A percentile compares a stretch with the other conserved stretches of the same genome.
Evolutionary conservation across 2,888 invertebrate genomes (phyloP).

Genomic region (Endomychus coccineus): DNA sequence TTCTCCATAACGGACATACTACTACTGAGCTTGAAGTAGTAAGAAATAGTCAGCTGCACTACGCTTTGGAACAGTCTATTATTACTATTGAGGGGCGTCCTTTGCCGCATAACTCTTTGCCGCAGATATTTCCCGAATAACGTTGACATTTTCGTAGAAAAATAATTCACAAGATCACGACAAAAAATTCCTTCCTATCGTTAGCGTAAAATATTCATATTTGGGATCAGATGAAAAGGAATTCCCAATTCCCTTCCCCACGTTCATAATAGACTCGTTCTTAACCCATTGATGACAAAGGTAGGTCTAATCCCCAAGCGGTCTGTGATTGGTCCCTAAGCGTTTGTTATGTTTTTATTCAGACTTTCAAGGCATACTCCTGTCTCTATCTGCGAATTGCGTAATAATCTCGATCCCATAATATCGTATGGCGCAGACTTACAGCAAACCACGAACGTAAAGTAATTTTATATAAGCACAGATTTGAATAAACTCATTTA

Average conservation of each 20-base stretch:
- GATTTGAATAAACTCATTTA: too few species aligned
- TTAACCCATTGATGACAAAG: slow-evolving; percentile 66
- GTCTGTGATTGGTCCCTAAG: slow-evolving; percentile 53
- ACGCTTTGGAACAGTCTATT: slow-evolving; percentile 41
- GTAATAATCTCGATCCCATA: slow-evolving; percentile 24
- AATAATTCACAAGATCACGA: too few species aligned
- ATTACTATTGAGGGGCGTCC: slow-evolving; percentile 38
- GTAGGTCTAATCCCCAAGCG: slow-evolving; percentile 54
- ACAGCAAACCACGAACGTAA: too few species aligned
- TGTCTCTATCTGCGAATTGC: slow-evolving; percentile 36
- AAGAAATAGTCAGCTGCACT: slow-evolving; percentile 46
- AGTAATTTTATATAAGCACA: too few species aligned
- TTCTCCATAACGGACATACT: slow-evolving; percentile 38
- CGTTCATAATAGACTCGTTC: slow-evolving; percentile 52
- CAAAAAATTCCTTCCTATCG: too few species aligned
- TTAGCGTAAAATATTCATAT: too few species aligned
- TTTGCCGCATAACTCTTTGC: too few species aligned
- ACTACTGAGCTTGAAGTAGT: slow-evolving; percentile 35
- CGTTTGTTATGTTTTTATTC: slow-evolving; percentile 40
- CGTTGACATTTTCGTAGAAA: too few species aligned
- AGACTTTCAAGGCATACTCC: slow-evolving; percentile 27
- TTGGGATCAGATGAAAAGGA: too few species aligned
- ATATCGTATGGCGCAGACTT: slow-evolving; percentile 12
- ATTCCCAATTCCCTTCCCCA: slow-evolving; percentile 29
- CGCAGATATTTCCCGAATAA: too few species aligned